Base-by-base conservation (phyloP, 2,888 invertebrate species). In the Lamproptera curius region DNA sequence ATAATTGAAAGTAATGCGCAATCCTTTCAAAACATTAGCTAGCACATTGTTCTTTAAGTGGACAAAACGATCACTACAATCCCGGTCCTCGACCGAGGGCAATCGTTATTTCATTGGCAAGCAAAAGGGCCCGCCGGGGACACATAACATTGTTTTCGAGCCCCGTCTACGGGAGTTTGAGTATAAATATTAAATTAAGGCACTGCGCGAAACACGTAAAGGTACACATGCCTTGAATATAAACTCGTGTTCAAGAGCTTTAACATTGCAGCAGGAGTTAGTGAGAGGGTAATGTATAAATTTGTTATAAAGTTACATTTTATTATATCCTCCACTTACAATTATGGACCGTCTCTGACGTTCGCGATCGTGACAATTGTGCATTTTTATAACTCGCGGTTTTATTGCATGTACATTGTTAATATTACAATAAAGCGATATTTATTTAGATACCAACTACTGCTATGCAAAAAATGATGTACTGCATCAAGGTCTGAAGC, bases 51-150 rank as follows among this genome's bases (percentile, higher is more conserved):
- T 20, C 20, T 20, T 20, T 20, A 6, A 20, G 6, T 6, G 20
- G 20, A 20, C 20, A 20, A 20, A 20, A 5, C 20, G 6, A 53
- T 65, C 62, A 62, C 58, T 60, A 48, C 51, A 53, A 54, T 54
- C 57, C 51, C 48, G 42, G 43, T 36, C 39, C 51, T 28, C 35
- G 46, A 51, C 50, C 54, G 63, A 61, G 63, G 57, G 61, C 69
- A 70, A 75, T 78, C 72, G 79, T 76, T 79, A 78, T 78, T 78
- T 77, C 78, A 78, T 75, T 74, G 68, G 62, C 64, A 59, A 55
- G 59, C 48, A 65, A 62, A 73, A 58, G 70, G 59, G 70, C 54
- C 53, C 78, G 52, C 77, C 37, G 38, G 80, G 78, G 81, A 75
- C 66, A 58, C 65, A 74, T 76, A 73, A 70, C 66, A 64, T 65